Conservation (phyloP, 2,113 vertebrate genomes). For the Melanerpes aurifrons region DNA sequence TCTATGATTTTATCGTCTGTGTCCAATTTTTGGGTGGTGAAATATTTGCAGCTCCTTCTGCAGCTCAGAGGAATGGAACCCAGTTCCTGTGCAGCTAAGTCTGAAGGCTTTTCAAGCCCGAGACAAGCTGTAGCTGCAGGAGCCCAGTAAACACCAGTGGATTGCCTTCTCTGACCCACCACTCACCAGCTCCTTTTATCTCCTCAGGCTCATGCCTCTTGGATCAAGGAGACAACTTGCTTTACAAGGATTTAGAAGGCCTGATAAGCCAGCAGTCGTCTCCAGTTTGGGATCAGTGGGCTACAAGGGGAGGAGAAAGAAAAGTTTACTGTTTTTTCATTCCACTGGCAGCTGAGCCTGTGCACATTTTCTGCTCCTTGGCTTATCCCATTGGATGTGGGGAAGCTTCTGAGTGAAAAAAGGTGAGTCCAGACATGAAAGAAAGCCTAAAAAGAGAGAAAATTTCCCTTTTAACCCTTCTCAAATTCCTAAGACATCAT, state of each 20-base stretch:
- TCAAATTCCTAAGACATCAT: neutral
- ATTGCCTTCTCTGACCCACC: neutral
- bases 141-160: neutral
- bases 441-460: neutral
- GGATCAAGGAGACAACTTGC: neutral
- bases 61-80: neutral
- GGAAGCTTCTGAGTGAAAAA: neutral
- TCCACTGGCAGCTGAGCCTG: accelerated
- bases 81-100: neutral
- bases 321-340: neutral
- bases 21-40: accelerated
- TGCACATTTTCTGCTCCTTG: neutral
- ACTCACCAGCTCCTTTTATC: neutral
- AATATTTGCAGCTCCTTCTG: neutral
- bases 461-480: neutral
- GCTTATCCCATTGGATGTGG: accelerated
- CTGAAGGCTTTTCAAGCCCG: accelerated
- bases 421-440: neutral
- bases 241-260: neutral
- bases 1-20: neutral
- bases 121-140: neutral
- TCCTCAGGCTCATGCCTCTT: neutral
- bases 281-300: neutral
- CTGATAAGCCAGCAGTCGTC: neutral
- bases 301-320: neutral